These are phyloP conservation scores for Chrysina gloriosa DNA, from an alignment of 2,888 invertebrate genomes.

Conservation along the genomic window DNA sequence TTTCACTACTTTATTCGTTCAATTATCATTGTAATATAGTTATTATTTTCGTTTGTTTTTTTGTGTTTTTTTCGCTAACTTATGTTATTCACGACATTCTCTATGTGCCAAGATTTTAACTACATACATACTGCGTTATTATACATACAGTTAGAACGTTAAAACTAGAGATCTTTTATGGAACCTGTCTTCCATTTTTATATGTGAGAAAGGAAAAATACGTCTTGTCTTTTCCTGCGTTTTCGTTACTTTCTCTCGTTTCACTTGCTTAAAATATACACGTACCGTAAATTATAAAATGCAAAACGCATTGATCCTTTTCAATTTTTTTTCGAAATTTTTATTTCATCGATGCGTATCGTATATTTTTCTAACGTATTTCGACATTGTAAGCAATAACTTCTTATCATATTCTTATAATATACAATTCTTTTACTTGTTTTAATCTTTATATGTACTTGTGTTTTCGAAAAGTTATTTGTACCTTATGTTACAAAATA, in stretches of 20 bases:
- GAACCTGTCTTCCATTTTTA: conserved; percentile 62
- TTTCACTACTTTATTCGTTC: conserved; percentile 39
- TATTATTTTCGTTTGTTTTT: neutral
- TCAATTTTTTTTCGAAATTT: conserved; percentile 15
- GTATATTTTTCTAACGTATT: conserved; percentile 37
- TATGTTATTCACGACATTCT: conserved; percentile 40
- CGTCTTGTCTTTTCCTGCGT: neutral
- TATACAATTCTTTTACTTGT: conserved; percentile 41
- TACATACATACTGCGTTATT: conserved; percentile 34
- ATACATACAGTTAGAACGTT: conserved; percentile 26
- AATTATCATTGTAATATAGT: conserved; percentile 19
- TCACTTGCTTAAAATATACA: neutral
- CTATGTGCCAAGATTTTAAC: conserved; percentile 51
- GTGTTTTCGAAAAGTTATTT: conserved; percentile 43
- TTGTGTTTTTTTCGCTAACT: neutral
- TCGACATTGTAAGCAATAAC: conserved; percentile 42
- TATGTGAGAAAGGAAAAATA: conserved; percentile 40
- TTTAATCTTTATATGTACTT: conserved; percentile 41
- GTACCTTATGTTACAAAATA: conserved; percentile 44
- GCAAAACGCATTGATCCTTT: neutral
- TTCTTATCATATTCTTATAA: conserved; percentile 40
- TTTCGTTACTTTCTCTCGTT: neutral
- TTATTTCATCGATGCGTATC: conserved; percentile 7
- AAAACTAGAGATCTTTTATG: conserved; percentile 44
- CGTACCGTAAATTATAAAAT: neutral